These are phyloP conservation scores for Dascillus cervinus DNA, from an alignment of 2,888 invertebrate genomes.

Conservation along the genomic window DNA sequence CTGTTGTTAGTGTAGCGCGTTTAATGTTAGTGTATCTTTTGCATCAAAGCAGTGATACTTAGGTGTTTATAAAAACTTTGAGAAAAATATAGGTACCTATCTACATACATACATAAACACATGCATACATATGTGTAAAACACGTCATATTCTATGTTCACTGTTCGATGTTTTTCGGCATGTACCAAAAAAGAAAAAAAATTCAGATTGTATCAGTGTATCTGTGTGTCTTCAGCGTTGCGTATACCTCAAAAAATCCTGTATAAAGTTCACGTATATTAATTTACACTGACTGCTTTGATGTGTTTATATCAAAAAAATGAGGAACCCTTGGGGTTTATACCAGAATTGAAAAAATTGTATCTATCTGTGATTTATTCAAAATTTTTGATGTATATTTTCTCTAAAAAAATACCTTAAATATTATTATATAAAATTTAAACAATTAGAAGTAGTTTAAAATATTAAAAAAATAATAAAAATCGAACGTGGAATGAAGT, in stretches of 20 bases:
- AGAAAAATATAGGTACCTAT: too few species aligned
- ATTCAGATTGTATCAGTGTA: constrained; percentile 32
- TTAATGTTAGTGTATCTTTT: constrained; percentile 30
- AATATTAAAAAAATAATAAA: too few species aligned
- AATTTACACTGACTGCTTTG: constrained; percentile 38
- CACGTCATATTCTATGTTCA: constrained; percentile 27
- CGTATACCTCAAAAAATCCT: constrained; percentile 48
- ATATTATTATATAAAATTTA: constrained; percentile 42
- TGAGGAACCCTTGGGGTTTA: constrained; percentile 27
- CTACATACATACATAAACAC: too few species aligned
- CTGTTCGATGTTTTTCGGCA: constrained; percentile 31
- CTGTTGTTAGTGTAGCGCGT: constrained; percentile 24
- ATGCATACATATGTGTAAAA: too few species aligned
- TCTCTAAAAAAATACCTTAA: constrained; percentile 51
- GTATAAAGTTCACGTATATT: constrained; percentile 36
- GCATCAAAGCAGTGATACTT: constrained; percentile 28
- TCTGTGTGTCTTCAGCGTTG: constrained; percentile 46
- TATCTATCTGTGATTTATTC: constrained; percentile 53
- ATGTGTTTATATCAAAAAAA: constrained; percentile 35
- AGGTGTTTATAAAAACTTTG: constrained; percentile 36
- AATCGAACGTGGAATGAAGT: too few species aligned
- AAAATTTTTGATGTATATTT: constrained; percentile 54
- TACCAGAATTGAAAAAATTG: constrained; percentile 42
- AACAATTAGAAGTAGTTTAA: constrained; percentile 43
- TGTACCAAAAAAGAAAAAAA: constrained; percentile 28